A percentile compares a stretch with the other conserved stretches of the same genome.
phyloP scores from a whole-genome alignment of 2,797 vertebrate species.

The Sebastiscus albofasciatus region DNA sequence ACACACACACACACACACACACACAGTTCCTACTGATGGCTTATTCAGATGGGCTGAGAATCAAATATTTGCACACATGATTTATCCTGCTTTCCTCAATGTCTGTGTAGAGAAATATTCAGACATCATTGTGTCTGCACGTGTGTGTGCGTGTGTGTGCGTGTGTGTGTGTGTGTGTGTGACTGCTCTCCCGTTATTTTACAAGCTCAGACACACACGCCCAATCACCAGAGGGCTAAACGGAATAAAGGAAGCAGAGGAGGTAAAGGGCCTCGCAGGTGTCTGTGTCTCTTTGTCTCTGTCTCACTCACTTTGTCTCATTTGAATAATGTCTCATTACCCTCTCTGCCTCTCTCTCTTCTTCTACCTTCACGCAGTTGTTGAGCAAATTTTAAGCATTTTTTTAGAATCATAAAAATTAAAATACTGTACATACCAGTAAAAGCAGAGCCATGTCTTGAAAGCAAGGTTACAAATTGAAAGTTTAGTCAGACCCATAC shows the following conservation, averaged over 20 bases:
- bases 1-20: neutral
- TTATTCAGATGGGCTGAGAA: slow-evolving; percentile 62
- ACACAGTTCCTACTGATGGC: slow-evolving; percentile 30
- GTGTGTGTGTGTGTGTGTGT: neutral
- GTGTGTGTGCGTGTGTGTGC: slow-evolving; percentile 44
- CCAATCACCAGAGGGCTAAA: slow-evolving; percentile 62
- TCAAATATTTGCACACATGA: slow-evolving; percentile 69
- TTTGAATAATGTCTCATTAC: slow-evolving; percentile 3
- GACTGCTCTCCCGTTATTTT: slow-evolving; percentile 37
- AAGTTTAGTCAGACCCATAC: neutral
- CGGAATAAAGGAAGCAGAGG: slow-evolving; percentile 26
- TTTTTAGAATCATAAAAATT: neutral
- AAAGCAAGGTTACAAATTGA: neutral
- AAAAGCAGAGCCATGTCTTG: neutral
- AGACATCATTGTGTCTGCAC: slow-evolving; percentile 67
- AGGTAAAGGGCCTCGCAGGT: slow-evolving; percentile 33
- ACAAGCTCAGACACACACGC: slow-evolving; percentile 36
- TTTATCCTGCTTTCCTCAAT: slow-evolving; percentile 65
- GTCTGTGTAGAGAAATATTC: slow-evolving; percentile 64
- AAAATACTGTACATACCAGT: neutral
- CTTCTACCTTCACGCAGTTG: neutral
- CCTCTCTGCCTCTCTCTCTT: neutral
- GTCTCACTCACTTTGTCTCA: slow-evolving; percentile 16
- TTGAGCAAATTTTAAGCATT: neutral
- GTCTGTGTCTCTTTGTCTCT: slow-evolving; percentile 38